Percentiles rank a stretch among this genome's conserved stretches.
These are phyloP conservation scores for Hippoglossus hippoglossus DNA, from an alignment of 2,797 vertebrate species.

Conservation along the genomic window DNA sequence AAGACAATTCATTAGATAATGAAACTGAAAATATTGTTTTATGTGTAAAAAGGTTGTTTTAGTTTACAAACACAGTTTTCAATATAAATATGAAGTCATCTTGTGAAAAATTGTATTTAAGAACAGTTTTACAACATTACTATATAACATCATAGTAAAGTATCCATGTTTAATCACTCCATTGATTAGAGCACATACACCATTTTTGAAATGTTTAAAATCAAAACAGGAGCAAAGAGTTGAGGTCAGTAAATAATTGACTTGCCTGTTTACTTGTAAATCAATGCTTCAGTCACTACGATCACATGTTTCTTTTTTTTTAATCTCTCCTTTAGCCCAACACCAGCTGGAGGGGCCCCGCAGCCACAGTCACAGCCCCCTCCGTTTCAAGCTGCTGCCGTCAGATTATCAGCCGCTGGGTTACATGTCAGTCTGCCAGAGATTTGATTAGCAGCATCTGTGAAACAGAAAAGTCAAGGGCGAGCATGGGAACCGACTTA, in stretches of 20 bases:
- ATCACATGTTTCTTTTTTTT: background rate
- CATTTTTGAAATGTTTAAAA: no score
- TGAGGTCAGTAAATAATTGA: background rate
- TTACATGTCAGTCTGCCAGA: constrained; percentile 43
- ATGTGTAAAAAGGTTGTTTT: no score
- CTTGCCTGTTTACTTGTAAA: background rate
- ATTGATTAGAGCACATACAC: no score
- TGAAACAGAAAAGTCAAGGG: constrained; percentile 35
- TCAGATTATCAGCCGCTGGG: constrained; percentile 41
- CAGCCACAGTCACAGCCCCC: constrained; percentile 21
- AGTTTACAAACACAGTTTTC: no score
- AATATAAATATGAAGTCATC: no score
- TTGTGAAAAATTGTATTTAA: no score
- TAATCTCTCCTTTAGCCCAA: constrained; percentile 29
- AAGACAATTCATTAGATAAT: no score
- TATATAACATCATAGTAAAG: no score
- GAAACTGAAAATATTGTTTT: no score
- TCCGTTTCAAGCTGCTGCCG: constrained; percentile 26
- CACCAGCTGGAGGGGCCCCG: constrained; percentile 13
- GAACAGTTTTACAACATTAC: no score
- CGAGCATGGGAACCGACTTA: constrained; percentile 45
- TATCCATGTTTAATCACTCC: no score
- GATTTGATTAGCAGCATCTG: constrained; percentile 57
- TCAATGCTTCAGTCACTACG: background rate
- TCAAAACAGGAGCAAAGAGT: background rate